Base-by-base conservation (phyloP, 2,797 vertebrate species). In the Helicolenus hilgendorfi region DNA sequence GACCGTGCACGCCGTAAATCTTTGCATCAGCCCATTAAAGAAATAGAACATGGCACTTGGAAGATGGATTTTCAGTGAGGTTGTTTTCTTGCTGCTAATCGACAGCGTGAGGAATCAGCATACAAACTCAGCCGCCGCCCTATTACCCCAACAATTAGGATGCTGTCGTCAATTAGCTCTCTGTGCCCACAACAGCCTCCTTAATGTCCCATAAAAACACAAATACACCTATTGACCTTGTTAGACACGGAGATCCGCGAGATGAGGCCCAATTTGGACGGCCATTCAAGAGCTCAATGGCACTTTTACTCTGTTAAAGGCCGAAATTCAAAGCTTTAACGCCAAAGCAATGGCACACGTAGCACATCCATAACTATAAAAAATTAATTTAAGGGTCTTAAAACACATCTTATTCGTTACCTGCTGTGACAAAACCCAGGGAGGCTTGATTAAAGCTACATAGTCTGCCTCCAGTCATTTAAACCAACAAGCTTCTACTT, bases 401-500 rank as follows among this genome's bases (percentile, higher is more conserved):
- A 63, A 59, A 87, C 45, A 45, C 35, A 83, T 80, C 36, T 81
- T 85, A 81, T 72, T 81, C 80, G 72, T 76, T 72, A 68, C 71
- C 84, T 84, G 63, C 72, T 85, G 72, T 72, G 74, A 91, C 59
- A 53, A 86, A 88, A 74, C 62, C 83, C 83, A 77, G 22, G 33
- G 67, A 85, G 85, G 81, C 70, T 79, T 92, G 87, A 94, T 94
- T 90, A 91, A 89, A 93, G 79, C 79, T 71, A 53, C 41, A 49
- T 10, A 81, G 59, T 80, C 78, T 76, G 79, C 87, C 86, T 87
- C n/a, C 65, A 89, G 89, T 86, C 81, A 86, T 89, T 87, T 86
- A 62, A 74, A 90, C 72, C 80, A 85, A 90, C 83, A 82, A 27
- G 56, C 49, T 68, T 80, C 62, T 68, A 36, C 38, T 89, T 79